Base-by-base conservation (phyloP, 1,140 invertebrate species). In the Luehdorfia chinensis region DNA sequence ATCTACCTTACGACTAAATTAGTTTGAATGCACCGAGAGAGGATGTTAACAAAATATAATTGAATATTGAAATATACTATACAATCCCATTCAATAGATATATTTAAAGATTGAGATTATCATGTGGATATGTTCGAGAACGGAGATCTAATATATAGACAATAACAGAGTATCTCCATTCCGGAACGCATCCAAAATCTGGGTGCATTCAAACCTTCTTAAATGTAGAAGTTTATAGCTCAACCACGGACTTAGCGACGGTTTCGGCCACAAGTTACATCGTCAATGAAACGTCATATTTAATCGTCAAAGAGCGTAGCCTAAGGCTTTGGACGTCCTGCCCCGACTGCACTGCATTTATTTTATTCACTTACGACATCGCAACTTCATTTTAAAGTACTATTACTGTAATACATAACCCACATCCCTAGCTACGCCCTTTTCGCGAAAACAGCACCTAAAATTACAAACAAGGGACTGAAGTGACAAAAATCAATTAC, bases 221-320 rank as follows among this genome's bases (percentile, higher is more conserved):
- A 59, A 23, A 51, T 53, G 61, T 68, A 66, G 21, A 52, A 52
- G 30, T 31, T 53, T n/a, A n/a, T n/a, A 69, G 66, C 71, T 75
- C 67, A 65, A 59, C 66, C 66, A 67, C 68, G 64, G 69, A 67
- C 71, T 53, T 66, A 62, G 75, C 72, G 71, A 78, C 75, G 53
- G 58, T 60, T 28, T 74, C 75, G 77, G 77, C 80, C 80, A 78
- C 75, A 75, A 69, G 49, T 55, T 68, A 67, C 59, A 61, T 53
- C 32, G 56, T 15, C 57, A 53, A 59, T 49, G 43, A 59, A 67
- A 60, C 58, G 60, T 64, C 45, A 48, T 49, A 66, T 69, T 64
- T n/a, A n/a, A 13, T 12, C 30, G 30, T 12, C 9, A n/a, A n/a
- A 13, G 6, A n/a, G 25, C 25, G 30, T 31, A 4, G 9, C 9